Evolutionary conservation across 1,140 invertebrate species (phyloP), one percentile per base, ranked within the genome.

Genomic region (Hylaeus volcanicus): DNA sequence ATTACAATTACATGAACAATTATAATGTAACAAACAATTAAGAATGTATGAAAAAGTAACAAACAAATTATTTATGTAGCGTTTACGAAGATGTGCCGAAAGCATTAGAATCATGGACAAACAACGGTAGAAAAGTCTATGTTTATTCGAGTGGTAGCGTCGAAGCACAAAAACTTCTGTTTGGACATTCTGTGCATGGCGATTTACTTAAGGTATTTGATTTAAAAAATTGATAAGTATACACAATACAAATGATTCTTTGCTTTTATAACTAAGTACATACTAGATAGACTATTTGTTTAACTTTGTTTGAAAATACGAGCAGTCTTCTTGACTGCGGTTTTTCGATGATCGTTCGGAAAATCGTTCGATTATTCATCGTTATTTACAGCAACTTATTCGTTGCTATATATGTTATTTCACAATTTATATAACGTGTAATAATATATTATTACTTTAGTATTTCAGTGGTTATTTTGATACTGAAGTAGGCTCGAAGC

Each of bases 141-240:
- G 96, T 99, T 68, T 99, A 98, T 89, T 99, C 98, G 1, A 98
- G 98, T 71, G 98, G 98, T 64, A 98, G 97, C 86, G 95, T 98
- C 0, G 96, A 97, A 89, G 97, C 98, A 55, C 98, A 99, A 92
- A 97, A 98, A 91, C 94, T 98, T 11, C 94, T 99, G 3, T 98
- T 99, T 91, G 94, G 94, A 1, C 93, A 98, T 91, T 96, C 97
- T 37, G 92, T 93, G 48, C 93, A 95, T 63, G 98, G 98, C 15
- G 95, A 99, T 93, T 89, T 99, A 79, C 92, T 94, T 41, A 92
- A 95, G 90, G 95, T 96, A 93, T 53, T 74, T 37, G 64, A 26
- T 26, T 26, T 26, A 26, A 3, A 75, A 4, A 48, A 14, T 43
- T 48, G 37, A 51, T 66, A 56, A 55, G 39, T 73, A n/a, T 51